Conservation (phyloP, 1,140 invertebrate genomes). For the Glossosoma conforme region DNA sequence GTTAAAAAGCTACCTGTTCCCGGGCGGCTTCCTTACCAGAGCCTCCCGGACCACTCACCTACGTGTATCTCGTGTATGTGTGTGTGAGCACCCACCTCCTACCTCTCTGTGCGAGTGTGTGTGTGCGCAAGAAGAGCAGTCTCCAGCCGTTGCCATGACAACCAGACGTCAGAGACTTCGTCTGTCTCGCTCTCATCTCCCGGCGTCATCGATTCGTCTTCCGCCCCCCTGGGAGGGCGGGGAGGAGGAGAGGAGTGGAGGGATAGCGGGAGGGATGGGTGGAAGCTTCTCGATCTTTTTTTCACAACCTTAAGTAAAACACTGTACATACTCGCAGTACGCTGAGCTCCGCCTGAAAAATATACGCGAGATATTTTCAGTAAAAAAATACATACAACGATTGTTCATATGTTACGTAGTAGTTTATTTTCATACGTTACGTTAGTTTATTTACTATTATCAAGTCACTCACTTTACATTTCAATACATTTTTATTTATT, state of each 20-base stretch:
- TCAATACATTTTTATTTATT: too few relatives aligned
- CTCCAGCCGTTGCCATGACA: constrained; percentile 26
- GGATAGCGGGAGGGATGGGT: too few relatives aligned
- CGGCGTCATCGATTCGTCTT: constrained; percentile 33
- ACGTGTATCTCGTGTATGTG: constrained; percentile 2
- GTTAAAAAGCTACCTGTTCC: constrained; percentile 11
- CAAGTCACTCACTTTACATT: too few relatives aligned
- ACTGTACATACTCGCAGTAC: too few relatives aligned
- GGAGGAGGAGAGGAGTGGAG: constrained; percentile 1
- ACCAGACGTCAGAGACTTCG: constrained; percentile 30
- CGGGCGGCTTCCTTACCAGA: constrained; percentile 1
- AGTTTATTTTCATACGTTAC: too few relatives aligned
- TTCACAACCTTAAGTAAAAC: too few relatives aligned
- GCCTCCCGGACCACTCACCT: background rate
- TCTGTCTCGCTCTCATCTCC: constrained; percentile 31
- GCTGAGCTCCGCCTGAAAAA: too few relatives aligned
- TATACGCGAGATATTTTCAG: too few relatives aligned
- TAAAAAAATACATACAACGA: too few relatives aligned
- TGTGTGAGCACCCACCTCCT: background rate
- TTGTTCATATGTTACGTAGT: too few relatives aligned
- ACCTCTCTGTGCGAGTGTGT: constrained; percentile 2
- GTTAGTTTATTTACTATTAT: too few relatives aligned
- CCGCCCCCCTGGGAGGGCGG: too few relatives aligned
- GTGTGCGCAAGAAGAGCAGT: constrained; percentile 20
- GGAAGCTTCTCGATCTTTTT: constrained; percentile 9